Evolutionary conservation across 2,797 vertebrate species (phyloP), one percentile per base, ranked within the genome.

Genomic region (Chelonia mydas): DNA sequence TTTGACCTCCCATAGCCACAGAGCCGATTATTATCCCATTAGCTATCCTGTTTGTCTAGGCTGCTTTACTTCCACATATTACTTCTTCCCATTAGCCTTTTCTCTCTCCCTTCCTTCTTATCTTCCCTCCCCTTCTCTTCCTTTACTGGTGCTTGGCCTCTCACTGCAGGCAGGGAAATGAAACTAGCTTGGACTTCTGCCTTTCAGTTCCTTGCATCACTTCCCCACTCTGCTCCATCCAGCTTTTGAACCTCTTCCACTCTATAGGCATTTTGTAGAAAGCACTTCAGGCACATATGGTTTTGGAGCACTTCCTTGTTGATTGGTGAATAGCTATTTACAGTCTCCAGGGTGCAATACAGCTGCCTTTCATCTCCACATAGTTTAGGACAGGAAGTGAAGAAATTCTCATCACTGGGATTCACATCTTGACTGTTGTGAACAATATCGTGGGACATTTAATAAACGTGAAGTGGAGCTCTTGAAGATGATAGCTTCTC

Each of bases 171-270:
- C 55, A 81, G 91, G 37, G 16, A 19, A 51, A 11, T 7, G 28
- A 45, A 57, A 15, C 5, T 72, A 41, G 19, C 41, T 88, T 89
- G 91, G 81, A 92, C 78, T 84, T 83, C 90, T 84, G 49, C 76
- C 76, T 92, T 92, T 83, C 2, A 89, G 59, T 76, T 47, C 41
- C 72, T 47, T 76, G 41, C 23, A 47, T 47, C 4, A 11, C 25
- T 76, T 11, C 27, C 41, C 41, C 11, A 12, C 37, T 59, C 41
- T 59, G 55, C 92, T 76, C 94, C 2, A 1, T 45, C 81, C 68
- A 84, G 87, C 82, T 96, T 87, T 90, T 86, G 91, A 93, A 92
- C 85, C 84, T 93, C 87, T 96, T 85, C 84, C 28, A 51, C 77
- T 86, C 53, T 84, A 79, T 37, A 33, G 83, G 74, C 74, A 93